phyloP scores from a whole-genome alignment of 2,797 vertebrate species.

The Etheostoma perlongum region DNA sequence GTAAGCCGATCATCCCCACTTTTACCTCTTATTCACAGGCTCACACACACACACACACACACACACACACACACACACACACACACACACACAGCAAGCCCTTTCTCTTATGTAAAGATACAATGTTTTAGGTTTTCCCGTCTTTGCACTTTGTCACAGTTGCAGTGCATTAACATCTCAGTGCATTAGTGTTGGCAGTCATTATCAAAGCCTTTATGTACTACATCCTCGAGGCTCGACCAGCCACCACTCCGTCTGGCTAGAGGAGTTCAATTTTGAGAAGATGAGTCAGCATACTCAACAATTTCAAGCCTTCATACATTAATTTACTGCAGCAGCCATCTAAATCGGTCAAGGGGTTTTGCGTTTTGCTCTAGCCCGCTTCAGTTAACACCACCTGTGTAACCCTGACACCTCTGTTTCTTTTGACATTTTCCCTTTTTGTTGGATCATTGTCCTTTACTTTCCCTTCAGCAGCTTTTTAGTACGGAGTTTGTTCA shows the following conservation, averaged over 20 bases:
- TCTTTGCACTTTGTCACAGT: neutral
- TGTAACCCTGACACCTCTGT: slow-evolving; percentile 3
- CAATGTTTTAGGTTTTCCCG: neutral
- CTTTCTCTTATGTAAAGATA: too few relatives aligned
- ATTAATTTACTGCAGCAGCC: neutral
- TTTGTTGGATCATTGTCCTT: neutral
- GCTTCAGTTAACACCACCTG: slow-evolving; percentile 14
- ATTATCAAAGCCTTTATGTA: neutral
- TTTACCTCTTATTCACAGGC: too few relatives aligned
- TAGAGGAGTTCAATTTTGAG: neutral
- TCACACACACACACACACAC: too few relatives aligned
- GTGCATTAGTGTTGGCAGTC: neutral
- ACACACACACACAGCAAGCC: too few relatives aligned
- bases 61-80: too few relatives aligned
- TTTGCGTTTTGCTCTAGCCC: neutral
- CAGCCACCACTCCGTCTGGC: neutral
- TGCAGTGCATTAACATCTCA: neutral
- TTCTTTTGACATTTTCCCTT: slow-evolving; percentile 16
- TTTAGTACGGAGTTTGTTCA: neutral
- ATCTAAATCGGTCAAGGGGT: neutral
- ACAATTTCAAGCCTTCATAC: neutral
- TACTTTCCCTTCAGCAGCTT: neutral
- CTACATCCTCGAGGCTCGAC: neutral
- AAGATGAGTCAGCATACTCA: neutral
- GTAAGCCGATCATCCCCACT: neutral